Evolutionary conservation across 2,888 invertebrate species (phyloP).

Genomic region (Eupithecia tripunctaria): DNA sequence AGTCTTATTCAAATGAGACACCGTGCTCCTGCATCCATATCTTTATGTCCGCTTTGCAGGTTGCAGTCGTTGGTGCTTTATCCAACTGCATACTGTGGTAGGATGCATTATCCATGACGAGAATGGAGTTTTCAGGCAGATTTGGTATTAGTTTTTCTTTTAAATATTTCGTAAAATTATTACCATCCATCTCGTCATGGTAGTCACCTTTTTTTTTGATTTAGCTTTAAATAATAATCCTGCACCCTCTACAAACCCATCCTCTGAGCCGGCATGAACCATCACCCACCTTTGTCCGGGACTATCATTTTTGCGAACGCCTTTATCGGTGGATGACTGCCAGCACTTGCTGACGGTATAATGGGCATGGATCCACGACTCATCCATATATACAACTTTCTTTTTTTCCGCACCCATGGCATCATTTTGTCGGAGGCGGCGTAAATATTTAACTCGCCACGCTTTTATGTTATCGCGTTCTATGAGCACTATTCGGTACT

Average conservation of each 20-base stretch:
- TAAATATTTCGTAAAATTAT: background rate
- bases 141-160: conserved; percentile 7
- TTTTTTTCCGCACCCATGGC: too few species aligned
- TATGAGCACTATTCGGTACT: too few species aligned
- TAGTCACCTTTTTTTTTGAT: conserved; percentile 9
- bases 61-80: too few species aligned
- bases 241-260: conserved; percentile 34
- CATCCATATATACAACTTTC: background rate
- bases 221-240: conserved; percentile 30
- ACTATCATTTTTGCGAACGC: background rate
- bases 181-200: conserved; percentile 10
- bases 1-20: too few species aligned
- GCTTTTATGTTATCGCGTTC: too few species aligned
- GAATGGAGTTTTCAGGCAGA: background rate
- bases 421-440: too few species aligned
- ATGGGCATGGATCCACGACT: conserved; percentile 4
- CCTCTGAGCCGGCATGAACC: conserved; percentile 34
- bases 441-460: too few species aligned
- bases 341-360: background rate
- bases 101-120: too few species aligned
- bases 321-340: background rate
- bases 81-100: too few species aligned
- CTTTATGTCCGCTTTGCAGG: too few species aligned
- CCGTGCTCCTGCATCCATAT: too few species aligned
- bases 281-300: conserved; percentile 20